Base-by-base conservation (phyloP, 2,797 vertebrate species). In the Phylloscopus collybita region DNA sequence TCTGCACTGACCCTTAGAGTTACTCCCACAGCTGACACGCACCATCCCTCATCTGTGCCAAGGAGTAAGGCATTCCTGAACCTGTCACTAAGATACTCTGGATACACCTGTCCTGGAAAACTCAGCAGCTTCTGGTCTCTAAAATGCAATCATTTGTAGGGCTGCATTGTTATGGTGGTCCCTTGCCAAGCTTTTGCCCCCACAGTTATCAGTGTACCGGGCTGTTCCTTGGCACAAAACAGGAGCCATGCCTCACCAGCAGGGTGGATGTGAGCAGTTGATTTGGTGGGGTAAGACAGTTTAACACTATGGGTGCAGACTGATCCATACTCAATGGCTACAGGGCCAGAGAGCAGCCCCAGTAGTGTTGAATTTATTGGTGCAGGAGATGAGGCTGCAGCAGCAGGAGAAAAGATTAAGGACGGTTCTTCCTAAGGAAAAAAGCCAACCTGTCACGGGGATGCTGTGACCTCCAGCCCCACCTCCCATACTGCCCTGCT, bases 41-140 rank as follows among this genome's bases (percentile, higher is more conserved):
- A 53, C 9, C 4, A 2, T 80, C 80, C n/a, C 57, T 71, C 18
- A 2, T 32, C 53, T 61, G 21, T 40, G 32, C 47, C 29, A 22
- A 67, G 13, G 44, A 42, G 13, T 34, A 80, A 76, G 34, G 36
- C 60, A 44, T 75, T 85, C 64, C 47, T 89, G 51, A 81, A 38
- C 2, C 2, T 0, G 2, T 49, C 18, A 27, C 27, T 83, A 23
- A 61, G 30, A 53, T 79, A 42, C 13, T 74, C 64, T 60, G 45
- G 22, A n/a, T 78, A 80, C 32, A 85, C n/a, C 51, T 73, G 26
- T 76, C 64, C 56, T 73, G 30, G 49, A 56, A 95, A 91, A 69
- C 54, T 49, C 49, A 57, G 22, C 11, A 50, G 29, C 32, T 87
- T 51, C 49, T 76, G 71, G 5, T 82, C 60, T 76, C 56, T 53